Conservation (phyloP, 2,888 invertebrate species). For the Neoscelio sp. region DNA sequence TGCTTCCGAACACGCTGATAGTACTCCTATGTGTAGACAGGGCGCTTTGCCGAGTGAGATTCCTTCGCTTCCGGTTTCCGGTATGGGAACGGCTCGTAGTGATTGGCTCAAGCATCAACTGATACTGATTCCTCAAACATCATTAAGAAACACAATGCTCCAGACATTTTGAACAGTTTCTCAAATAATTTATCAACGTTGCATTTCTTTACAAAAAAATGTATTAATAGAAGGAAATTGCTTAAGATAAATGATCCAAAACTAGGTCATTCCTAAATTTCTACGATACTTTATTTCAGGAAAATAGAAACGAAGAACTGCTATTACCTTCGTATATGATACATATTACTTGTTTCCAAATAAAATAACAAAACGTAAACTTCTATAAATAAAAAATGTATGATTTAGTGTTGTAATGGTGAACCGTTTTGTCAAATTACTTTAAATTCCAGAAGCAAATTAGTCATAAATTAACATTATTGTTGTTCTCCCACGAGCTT, state of each 20-base stretch:
- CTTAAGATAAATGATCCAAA: constrained; percentile 33
- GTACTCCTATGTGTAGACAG: constrained; percentile 64
- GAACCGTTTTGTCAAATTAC: constrained; percentile 3
- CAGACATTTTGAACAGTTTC: too few species aligned
- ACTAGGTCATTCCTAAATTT: constrained; percentile 40
- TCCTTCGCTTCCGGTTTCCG: constrained; percentile 82
- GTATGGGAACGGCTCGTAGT: constrained; percentile 75
- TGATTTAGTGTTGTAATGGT: constrained; percentile 4
- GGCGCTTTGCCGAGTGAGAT: constrained; percentile 75
- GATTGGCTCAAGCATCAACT: constrained; percentile 74
- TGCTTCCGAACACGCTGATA: constrained; percentile 65
- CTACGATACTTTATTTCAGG: constrained; percentile 34
- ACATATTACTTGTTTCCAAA: background rate
- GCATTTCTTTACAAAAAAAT: constrained; percentile 22
- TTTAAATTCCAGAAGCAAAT: constrained; percentile 17
- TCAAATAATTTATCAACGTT: too few species aligned
- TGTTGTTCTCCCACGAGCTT: constrained; percentile 39
- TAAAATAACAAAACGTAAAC: too few species aligned
- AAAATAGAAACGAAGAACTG: constrained; percentile 21
- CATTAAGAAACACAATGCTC: constrained; percentile 21
- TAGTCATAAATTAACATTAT: constrained; percentile 38
- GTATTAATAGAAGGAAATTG: too few species aligned
- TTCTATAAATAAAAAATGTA: too few species aligned
- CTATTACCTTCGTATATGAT: constrained; percentile 19
- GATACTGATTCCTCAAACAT: constrained; percentile 45